These are phyloP conservation scores for Zenarchopterus dispar DNA, from an alignment of 2,797 vertebrate species.

Conservation along the genomic window DNA sequence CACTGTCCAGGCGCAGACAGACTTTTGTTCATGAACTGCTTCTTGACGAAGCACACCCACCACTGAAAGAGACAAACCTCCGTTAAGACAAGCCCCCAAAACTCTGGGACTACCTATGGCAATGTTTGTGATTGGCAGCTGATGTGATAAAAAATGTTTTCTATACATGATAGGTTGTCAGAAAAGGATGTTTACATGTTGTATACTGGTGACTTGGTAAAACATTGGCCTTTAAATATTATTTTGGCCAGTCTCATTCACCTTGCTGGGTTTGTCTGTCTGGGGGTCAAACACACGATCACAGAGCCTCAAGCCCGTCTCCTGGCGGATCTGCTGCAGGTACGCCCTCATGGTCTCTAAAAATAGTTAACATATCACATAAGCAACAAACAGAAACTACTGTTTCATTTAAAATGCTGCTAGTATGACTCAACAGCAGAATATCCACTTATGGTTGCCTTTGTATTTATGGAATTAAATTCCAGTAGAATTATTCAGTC, in stretches of 20 bases:
- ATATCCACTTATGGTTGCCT: neutral
- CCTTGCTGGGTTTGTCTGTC: conserved; percentile 98
- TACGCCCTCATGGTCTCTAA: conserved; percentile 95
- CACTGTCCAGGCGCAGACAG: conserved; percentile 96
- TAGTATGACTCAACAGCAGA: too few relatives aligned
- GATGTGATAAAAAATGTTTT: too few relatives aligned
- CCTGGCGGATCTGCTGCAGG: conserved; percentile 95
- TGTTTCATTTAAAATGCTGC: too few relatives aligned
- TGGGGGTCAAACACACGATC: conserved; percentile 98
- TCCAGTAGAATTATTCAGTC: neutral
- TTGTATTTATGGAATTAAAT: neutral
- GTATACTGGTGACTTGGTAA: too few relatives aligned
- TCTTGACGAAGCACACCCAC: conserved; percentile 99
- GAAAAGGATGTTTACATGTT: too few relatives aligned
- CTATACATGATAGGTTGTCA: too few relatives aligned
- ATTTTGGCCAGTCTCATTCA: conserved; percentile 61
- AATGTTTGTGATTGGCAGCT: neutral
- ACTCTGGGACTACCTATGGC: neutral
- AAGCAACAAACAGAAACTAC: neutral
- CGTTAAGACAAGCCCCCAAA: neutral
- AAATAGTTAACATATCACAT: neutral
- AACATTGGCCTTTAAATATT: too few relatives aligned
- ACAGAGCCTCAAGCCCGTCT: conserved; percentile 94
- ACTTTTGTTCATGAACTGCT: conserved; percentile 99
- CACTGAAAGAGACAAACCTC: conserved; percentile 80